These are phyloP conservation scores for Geothlypis trichas DNA, from an alignment of 2,113 vertebrate species.

Conservation along the genomic window DNA sequence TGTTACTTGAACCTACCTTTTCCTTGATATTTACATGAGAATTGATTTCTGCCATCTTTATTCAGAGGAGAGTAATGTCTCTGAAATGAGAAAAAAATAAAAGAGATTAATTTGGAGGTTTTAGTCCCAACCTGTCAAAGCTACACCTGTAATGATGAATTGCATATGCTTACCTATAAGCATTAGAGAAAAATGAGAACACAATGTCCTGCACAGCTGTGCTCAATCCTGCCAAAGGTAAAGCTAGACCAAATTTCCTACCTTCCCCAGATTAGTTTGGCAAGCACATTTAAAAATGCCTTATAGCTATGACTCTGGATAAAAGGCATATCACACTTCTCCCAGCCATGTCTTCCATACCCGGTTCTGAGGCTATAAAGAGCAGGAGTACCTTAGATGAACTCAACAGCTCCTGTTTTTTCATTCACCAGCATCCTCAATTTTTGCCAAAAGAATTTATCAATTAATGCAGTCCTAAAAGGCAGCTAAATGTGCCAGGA, in stretches of 20 bases:
- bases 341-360: neutral
- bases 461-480: neutral
- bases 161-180: neutral
- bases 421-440: neutral
- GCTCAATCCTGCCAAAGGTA: neutral
- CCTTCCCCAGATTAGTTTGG: neutral
- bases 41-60: slow-evolving; percentile 77
- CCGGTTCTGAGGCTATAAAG: neutral
- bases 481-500: neutral
- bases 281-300: neutral
- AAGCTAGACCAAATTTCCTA: neutral
- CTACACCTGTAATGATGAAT: neutral
- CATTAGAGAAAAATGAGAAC: neutral
- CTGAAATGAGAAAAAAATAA: neutral
- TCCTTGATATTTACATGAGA: slow-evolving; percentile 80
- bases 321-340: neutral
- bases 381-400: neutral
- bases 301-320: neutral
- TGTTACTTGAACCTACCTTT: slow-evolving; percentile 70
- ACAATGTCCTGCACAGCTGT: neutral
- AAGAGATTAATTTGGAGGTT: neutral
- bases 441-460: neutral
- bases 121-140: neutral
- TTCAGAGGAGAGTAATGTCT: slow-evolving; percentile 34
- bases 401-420: neutral